These are phyloP conservation scores for Erithacus rubecula DNA, from an alignment of 2,797 vertebrate genomes.

Conservation along the genomic window DNA sequence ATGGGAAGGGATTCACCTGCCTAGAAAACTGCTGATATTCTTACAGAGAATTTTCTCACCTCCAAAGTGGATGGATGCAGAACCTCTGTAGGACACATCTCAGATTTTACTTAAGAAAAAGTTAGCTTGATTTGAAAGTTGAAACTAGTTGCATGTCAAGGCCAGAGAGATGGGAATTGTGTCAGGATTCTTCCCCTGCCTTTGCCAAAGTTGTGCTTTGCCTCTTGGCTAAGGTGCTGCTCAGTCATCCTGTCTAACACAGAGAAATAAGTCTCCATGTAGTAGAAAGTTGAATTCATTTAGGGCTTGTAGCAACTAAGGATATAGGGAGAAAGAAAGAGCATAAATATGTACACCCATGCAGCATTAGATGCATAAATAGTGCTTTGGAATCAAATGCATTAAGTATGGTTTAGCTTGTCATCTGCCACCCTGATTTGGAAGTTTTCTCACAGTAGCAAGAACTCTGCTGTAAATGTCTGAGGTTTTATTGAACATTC, in stretches of 20 bases:
- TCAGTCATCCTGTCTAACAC: neutral
- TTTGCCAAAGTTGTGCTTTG: neutral
- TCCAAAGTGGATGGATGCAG: neutral
- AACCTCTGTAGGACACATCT: neutral
- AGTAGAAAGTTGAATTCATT: neutral
- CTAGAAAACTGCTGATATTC: neutral
- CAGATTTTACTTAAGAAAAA: neutral
- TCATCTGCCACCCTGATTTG: neutral
- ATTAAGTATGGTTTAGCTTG: neutral
- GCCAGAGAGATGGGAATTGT: neutral
- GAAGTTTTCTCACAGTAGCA: neutral
- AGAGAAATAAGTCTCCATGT: neutral
- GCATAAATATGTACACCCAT: neutral
- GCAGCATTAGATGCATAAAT: neutral
- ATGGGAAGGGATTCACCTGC: neutral
- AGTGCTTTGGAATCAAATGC: neutral
- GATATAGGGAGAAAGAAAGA: neutral
- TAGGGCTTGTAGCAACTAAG: neutral
- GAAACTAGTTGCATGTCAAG: neutral
- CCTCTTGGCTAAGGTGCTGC: neutral
- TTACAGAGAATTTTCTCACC: neutral
- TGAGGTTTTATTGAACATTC: neutral
- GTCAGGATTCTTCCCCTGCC: neutral
- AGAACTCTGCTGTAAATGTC: neutral
- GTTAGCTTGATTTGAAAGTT: neutral